A percentile compares a stretch with the other conserved stretches of the same genome.
Evolutionary conservation across 2,797 vertebrate genomes (phyloP).

Genomic region (Molossus alvarezi): DNA sequence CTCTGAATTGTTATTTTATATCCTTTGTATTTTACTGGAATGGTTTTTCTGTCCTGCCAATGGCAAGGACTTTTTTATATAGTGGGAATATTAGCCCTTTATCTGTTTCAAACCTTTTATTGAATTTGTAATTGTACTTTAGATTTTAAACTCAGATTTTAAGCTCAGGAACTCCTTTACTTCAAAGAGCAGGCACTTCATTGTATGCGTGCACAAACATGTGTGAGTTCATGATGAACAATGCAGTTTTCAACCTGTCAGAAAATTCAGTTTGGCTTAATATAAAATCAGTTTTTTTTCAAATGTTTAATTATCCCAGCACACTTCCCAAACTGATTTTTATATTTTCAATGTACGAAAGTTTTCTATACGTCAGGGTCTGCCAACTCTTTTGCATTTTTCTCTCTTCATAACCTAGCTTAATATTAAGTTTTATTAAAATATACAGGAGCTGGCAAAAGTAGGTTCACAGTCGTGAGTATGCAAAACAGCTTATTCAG

Average conservation of each 20-base stretch:
- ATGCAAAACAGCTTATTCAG: no score
- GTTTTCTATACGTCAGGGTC: background rate
- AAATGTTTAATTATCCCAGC: constrained; percentile 10
- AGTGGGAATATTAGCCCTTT: background rate
- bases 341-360: background rate
- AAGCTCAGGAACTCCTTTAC: constrained; percentile 53
- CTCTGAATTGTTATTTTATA: constrained; percentile 7
- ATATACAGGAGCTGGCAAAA: background rate
- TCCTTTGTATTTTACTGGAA: constrained; percentile 47
- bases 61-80: background rate
- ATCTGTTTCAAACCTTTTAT: constrained; percentile 14
- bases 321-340: constrained; percentile 45
- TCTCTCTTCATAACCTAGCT: background rate
- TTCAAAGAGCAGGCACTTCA: constrained; percentile 15
- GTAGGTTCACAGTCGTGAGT: no score
- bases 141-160: constrained; percentile 46
- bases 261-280: background rate
- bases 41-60: constrained; percentile 6
- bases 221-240: background rate
- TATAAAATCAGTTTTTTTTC: background rate
- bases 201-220: background rate
- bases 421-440: background rate
- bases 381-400: constrained; percentile 18
- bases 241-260: background rate
- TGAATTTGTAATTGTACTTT: constrained; percentile 29